Conservation (phyloP, 1,140 invertebrate genomes). For the Atopsyche davidsoni region DNA sequence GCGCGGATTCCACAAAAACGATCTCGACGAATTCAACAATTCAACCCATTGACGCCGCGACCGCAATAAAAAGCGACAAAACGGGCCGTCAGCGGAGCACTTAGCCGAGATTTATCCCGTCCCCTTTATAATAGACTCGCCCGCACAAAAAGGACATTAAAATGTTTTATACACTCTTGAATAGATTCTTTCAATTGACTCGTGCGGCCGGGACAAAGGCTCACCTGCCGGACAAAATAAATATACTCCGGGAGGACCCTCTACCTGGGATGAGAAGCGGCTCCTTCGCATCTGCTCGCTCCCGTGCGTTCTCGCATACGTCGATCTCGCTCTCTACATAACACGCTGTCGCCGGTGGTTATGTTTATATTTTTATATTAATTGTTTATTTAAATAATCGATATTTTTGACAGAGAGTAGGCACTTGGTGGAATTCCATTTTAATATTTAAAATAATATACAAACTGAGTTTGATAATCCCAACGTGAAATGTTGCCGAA, state of each 20-base stretch:
- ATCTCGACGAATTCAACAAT: not conserved
- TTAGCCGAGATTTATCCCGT: not conserved
- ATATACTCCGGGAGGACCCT: not conserved
- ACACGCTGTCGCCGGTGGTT: too few species aligned
- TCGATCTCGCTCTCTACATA: not conserved
- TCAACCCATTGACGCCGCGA: not conserved
- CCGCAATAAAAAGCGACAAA: constrained; percentile 10
- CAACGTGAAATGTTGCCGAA: too few species aligned
- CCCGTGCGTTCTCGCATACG: not conserved
- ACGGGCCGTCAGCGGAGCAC: not conserved
- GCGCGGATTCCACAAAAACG: not conserved
- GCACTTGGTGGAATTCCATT: too few species aligned
- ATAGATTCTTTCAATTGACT: constrained; percentile 11
- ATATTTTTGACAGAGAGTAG: too few species aligned
- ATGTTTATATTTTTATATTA: too few species aligned
- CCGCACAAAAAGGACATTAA: not conserved
- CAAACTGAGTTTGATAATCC: too few species aligned
- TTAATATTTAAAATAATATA: too few species aligned
- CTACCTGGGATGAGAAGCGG: too few species aligned
- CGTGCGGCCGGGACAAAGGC: constrained; percentile 10
- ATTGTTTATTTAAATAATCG: too few species aligned
- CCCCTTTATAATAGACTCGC: not conserved
- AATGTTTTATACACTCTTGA: constrained; percentile 4
- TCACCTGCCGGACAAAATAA: constrained; percentile 8
- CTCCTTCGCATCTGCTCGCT: not conserved